phyloP scores from a whole-genome alignment of 1,140 invertebrate species.

The Brachionus angularis region DNA sequence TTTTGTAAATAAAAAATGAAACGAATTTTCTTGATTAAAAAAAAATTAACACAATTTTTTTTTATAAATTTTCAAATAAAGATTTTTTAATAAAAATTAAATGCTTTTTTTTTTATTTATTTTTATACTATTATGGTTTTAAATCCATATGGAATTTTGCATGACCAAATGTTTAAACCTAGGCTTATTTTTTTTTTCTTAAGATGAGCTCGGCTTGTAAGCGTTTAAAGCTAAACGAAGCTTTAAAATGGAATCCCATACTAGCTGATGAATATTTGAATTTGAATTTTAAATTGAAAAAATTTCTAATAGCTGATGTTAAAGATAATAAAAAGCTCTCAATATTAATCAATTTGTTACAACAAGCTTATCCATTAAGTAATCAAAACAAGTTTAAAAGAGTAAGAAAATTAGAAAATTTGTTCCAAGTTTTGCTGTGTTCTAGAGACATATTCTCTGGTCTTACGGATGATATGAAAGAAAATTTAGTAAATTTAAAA shows the following conservation, averaged over 20 bases:
- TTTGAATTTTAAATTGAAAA: constrained; percentile 16
- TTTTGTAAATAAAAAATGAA: no score
- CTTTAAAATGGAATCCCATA: constrained; percentile 37
- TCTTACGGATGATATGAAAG: background rate
- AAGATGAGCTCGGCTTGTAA: constrained; percentile 23
- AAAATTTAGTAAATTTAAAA: background rate
- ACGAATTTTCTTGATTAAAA: background rate
- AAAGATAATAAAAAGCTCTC: constrained; percentile 15
- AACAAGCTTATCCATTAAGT: background rate
- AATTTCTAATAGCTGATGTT: constrained; percentile 23
- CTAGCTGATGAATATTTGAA: constrained; percentile 20
- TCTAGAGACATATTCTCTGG: background rate
- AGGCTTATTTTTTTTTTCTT: no score
- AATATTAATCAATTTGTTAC: background rate
- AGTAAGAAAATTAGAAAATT: background rate
- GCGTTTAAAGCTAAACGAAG: constrained; percentile 6
- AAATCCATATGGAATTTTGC: constrained; percentile 8
- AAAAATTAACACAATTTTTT: background rate
- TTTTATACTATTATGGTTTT: no score
- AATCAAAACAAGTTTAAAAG: constrained; percentile 24
- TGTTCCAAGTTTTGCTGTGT: constrained; percentile 6
- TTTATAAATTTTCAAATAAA: no score
- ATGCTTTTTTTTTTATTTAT: no score
- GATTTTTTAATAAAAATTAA: no score
- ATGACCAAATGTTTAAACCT: background rate